Evolutionary conservation across 2,797 vertebrate species (phyloP), one percentile per base, ranked within the genome.

Genomic region (Oreortyx pictus): DNA sequence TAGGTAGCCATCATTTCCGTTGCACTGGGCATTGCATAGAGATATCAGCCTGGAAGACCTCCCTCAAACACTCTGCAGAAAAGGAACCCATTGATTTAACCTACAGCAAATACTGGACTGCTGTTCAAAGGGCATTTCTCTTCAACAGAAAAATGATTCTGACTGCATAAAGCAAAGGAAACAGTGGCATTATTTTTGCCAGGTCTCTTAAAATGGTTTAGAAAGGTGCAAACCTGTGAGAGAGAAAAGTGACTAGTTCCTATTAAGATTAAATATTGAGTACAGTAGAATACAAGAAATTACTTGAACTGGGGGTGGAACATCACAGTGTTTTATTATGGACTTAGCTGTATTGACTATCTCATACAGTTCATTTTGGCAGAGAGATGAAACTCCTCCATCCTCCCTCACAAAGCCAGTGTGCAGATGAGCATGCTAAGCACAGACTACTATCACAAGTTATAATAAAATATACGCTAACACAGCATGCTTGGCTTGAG

Each of bases 401-500:
- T 83, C 41, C 57, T 94, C 78, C 77, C 54, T 82, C 56, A 44
- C 61, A 90, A 75, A 83, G 79, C 35, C 64, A 61, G 29, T 60
- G 74, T 86, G 66, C 52, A 79, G 64, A 79, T 67, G 47, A 95
- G 67, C 79, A 44, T 4, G 5, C 65, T 74, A 19, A 89, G 35
- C 7, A 0, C 80, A 44, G 37, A 64, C 39, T 78, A 16, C 17
- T 74, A 71, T 87, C 70, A 66, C 76, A 78, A 68, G 46, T 90
- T 83, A 52, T 4, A 89, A 79, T 79, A 92, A 95, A 92, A 86
- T 68, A 65, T 33, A 70, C 0, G 20, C 76, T 89, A 91, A 59
- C 74, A n/a, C 89, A 73, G 71, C 68, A 75, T 70, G 57, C 59
- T 93, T 94, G 84, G 65, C 86, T 85, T 72, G 74, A 70, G 43